These are phyloP conservation scores for Melospiza melodia DNA, from an alignment of 2,113 vertebrate species.

Conservation along the genomic window DNA sequence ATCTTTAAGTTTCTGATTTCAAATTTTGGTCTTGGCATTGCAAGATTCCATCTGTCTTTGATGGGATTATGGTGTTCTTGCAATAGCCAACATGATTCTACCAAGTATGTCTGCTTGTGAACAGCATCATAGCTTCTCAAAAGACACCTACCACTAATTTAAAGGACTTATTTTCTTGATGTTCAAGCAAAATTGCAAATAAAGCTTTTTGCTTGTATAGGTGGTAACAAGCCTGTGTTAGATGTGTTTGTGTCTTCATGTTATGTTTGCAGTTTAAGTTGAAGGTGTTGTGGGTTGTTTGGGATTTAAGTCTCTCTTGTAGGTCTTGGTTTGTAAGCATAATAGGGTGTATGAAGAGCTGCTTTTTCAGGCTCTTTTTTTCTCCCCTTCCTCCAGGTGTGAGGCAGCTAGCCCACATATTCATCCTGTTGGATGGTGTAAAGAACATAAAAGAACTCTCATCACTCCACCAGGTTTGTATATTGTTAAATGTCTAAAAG, in stretches of 20 bases:
- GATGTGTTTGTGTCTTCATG: background rate
- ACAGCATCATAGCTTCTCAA: background rate
- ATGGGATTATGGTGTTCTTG: background rate
- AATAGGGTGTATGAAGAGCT: background rate
- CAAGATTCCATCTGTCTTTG: background rate
- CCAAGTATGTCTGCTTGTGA: background rate
- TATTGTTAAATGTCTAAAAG: background rate
- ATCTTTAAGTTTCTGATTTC: background rate
- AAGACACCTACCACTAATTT: background rate
- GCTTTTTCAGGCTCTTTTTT: background rate
- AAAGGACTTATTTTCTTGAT: background rate
- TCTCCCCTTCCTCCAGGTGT: conserved; percentile 72
- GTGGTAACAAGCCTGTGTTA: background rate
- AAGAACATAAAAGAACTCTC: conserved; percentile 82
- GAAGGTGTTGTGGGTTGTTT: background rate
- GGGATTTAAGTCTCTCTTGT: background rate
- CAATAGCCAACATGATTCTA: background rate
- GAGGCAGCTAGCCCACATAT: conserved; percentile 87
- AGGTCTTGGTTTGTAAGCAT: background rate
- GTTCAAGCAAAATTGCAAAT: background rate
- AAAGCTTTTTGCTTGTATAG: background rate
- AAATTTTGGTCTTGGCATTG: background rate
- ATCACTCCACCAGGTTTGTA: conserved; percentile 84
- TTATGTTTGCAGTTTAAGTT: background rate
- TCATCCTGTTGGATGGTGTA: conserved; percentile 88